Conservation (phyloP, 2,888 invertebrate genomes). For the Halocaridina rubra region DNA sequence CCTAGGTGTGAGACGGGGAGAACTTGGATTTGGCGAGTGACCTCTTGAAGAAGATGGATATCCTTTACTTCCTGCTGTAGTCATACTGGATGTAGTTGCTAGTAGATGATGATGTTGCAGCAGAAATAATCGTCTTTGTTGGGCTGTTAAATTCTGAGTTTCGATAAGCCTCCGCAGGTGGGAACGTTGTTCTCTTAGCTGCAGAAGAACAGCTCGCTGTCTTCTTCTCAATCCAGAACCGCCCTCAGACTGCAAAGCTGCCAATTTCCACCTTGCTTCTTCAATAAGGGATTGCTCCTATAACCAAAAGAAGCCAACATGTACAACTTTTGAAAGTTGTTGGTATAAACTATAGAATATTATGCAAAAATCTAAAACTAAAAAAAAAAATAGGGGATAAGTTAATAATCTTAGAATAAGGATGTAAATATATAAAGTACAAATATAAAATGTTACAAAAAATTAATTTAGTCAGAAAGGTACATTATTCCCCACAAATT, state of each 20-base stretch:
- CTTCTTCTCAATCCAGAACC: constrained; percentile 41
- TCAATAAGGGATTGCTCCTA: constrained; percentile 60
- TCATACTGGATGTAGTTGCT: constrained; percentile 12
- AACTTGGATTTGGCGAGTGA: constrained; percentile 37
- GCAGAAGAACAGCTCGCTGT: constrained; percentile 52
- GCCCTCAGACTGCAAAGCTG: constrained; percentile 46
- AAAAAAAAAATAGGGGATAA: too few relatives aligned
- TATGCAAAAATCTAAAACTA: too few relatives aligned
- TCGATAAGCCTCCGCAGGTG: constrained; percentile 52
- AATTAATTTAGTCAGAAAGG: too few relatives aligned
- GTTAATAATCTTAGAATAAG: too few relatives aligned
- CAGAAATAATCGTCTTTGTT: constrained; percentile 47
- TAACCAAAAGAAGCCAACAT: too few relatives aligned
- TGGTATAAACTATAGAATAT: too few relatives aligned
- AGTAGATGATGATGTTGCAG: constrained; percentile 57
- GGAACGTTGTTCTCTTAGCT: constrained; percentile 50
- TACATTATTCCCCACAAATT: too few relatives aligned
- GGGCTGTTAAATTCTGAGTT: constrained; percentile 51
- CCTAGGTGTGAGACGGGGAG: constrained; percentile 39
- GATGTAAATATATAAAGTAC: too few relatives aligned
- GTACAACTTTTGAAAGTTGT: too few relatives aligned
- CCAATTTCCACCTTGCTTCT: constrained; percentile 53
- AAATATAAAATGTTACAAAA: too few relatives aligned
- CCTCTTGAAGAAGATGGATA: constrained; percentile 8
- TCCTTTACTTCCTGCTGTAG: constrained; percentile 3